Percentiles rank a stretch among this genome's conserved stretches.
Evolutionary conservation across 2,113 vertebrate species (phyloP).

Genomic region (Triplophysa dalaica): DNA sequence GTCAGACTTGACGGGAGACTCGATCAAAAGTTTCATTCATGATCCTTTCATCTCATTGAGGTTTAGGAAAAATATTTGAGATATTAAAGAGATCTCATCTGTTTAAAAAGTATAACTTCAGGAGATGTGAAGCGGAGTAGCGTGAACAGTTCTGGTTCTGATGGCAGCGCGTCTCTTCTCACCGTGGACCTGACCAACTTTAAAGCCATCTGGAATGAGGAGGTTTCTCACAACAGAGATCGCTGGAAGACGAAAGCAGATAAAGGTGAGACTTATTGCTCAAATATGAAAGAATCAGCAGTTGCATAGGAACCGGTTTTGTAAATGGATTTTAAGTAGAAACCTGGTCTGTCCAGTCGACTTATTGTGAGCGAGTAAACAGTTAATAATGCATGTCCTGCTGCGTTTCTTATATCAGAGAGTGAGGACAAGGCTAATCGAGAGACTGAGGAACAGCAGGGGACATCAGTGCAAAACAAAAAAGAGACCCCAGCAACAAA

Average conservation of each 20-base stretch:
- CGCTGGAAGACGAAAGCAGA: conserved; percentile 90
- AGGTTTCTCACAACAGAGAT: conserved; percentile 90
- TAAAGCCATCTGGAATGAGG: conserved; percentile 90
- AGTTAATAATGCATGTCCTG: not conserved
- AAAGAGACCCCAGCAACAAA: conserved; percentile 61
- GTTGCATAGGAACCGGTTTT: too few relatives aligned
- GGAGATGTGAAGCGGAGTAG: conserved; percentile 84
- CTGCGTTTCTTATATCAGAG: conserved; percentile 68
- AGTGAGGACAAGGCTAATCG: conserved; percentile 78
- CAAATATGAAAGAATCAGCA: too few relatives aligned
- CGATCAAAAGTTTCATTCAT: too few relatives aligned
- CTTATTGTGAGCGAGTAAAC: not conserved
- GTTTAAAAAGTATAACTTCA: conserved; percentile 83
- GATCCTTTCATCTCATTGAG: too few relatives aligned
- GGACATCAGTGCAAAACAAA: conserved; percentile 68
- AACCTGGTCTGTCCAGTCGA: too few relatives aligned
- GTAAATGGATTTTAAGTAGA: too few relatives aligned
- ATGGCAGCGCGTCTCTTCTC: conserved; percentile 87
- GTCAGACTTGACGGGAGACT: too few relatives aligned
- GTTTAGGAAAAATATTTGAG: too few relatives aligned
- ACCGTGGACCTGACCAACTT: conserved; percentile 91
- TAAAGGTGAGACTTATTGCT: conserved; percentile 79
- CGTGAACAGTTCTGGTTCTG: conserved; percentile 83
- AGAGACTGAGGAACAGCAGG: conserved; percentile 76
- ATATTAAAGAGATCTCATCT: too few relatives aligned